Base-by-base conservation (phyloP, 2,113 vertebrate species). In the Chaenocephalus aceratus region DNA sequence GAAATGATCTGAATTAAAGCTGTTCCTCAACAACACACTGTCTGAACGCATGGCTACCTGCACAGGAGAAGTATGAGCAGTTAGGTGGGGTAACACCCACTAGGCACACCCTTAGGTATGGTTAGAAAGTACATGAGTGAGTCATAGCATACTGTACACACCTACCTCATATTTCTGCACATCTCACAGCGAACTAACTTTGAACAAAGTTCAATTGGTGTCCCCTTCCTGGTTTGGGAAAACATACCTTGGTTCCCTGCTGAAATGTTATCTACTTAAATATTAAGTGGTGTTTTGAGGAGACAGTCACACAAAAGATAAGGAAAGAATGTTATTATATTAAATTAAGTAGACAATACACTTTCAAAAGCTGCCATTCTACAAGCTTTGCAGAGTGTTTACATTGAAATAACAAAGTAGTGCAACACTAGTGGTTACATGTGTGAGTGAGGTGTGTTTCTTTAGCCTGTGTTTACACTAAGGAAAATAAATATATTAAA, bases 121-220 rank as follows among this genome's bases (percentile, higher is more conserved):
- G 77, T 57, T 49, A 30, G 1, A 67, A 30, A 54, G 48, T 21
- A 45, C 10, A 72, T 14, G 44, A 57, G 56, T 91, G 91, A 92
- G 76, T 91, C 91, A 91, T 23, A 23, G 73, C 12, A 49, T 46
- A n/a, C n/a, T n/a, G n/a, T n/a, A 82, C 72, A 68, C 56, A 80
- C 57, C 41, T 62, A 36, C 45, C 72, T 80, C 61, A 78, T 49
- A 34, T 36, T 45, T 75, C 18, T 71, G 49, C n/a, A 69, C 60
- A 72, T 71, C 75, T 30, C 59, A 62, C 48, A 49, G 62, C 11
- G 80, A 65, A 10, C 26, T 34, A 53, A 3, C 53, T 57, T 2
- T 14, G 87, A 77, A 49, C 91, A 88, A 91, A 92, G 89, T 92
- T 82, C 91, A 88, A 18, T 5, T 46, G 4, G 5, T 16, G 16